phyloP scores from a whole-genome alignment of 2,888 invertebrate genomes.

The Anodontia alba region DNA sequence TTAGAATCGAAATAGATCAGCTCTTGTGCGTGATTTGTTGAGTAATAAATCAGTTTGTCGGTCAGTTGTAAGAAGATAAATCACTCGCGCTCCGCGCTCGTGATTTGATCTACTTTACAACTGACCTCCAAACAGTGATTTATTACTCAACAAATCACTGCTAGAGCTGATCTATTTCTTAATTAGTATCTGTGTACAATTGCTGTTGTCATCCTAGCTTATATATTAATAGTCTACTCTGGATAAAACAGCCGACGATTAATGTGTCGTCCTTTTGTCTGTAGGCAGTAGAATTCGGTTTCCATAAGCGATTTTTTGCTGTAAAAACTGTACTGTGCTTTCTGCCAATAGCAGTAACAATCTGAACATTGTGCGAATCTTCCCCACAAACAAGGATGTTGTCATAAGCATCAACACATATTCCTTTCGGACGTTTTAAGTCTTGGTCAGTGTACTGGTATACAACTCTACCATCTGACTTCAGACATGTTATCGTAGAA shows the following conservation, averaged over 20 bases:
- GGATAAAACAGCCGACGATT: not conserved
- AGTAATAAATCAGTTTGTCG: too few relatives aligned
- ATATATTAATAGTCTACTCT: not conserved
- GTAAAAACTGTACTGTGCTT: not conserved
- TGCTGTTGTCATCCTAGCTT: not conserved
- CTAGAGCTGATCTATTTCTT: too few relatives aligned
- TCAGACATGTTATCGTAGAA: not conserved
- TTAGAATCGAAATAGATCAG: too few relatives aligned
- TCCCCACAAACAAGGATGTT: not conserved
- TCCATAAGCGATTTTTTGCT: not conserved
- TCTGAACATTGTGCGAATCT: not conserved
- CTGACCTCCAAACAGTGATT: too few relatives aligned
- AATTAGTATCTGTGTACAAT: too few relatives aligned
- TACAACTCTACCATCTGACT: not conserved
- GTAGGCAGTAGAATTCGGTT: not conserved
- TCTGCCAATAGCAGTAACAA: not conserved
- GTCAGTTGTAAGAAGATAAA: too few relatives aligned
- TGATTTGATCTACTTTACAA: too few relatives aligned
- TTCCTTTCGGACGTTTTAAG: not conserved
- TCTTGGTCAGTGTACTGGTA: not conserved
- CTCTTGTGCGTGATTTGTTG: too few relatives aligned
- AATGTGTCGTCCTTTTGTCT: not conserved
- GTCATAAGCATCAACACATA: not conserved
- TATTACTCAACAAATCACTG: too few relatives aligned
- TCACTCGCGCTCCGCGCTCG: too few relatives aligned